Conservation (phyloP, 2,113 vertebrate genomes). For the Hymenochirus boettgeri region DNA sequence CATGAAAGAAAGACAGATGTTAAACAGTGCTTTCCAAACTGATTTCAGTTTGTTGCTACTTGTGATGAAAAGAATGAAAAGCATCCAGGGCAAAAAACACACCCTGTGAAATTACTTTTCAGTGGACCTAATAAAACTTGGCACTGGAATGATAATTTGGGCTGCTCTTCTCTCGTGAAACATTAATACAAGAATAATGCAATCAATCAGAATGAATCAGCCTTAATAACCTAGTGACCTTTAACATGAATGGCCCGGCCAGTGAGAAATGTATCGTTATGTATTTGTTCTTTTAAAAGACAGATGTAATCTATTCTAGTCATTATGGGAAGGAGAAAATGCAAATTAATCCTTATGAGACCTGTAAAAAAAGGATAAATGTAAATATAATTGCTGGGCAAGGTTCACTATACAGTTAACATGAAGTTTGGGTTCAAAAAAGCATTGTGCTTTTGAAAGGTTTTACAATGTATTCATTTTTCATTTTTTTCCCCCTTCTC, state of each 20-base stretch:
- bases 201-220: slow-evolving; percentile 34
- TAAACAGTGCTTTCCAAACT: slow-evolving; percentile 24
- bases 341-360: neutral
- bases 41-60: slow-evolving; percentile 14
- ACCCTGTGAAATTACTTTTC: slow-evolving; percentile 28
- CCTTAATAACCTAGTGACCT: slow-evolving; percentile 16
- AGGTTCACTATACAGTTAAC: too few relatives aligned
- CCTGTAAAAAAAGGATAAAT: neutral
- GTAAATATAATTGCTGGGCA: slow-evolving; percentile 6
- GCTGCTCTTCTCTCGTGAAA: slow-evolving; percentile 33
- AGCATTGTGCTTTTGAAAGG: too few relatives aligned
- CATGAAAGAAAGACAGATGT: slow-evolving; percentile 34
- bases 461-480: too few relatives aligned
- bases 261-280: slow-evolving; percentile 12
- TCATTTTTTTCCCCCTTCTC: too few relatives aligned
- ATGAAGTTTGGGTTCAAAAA: too few relatives aligned
- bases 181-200: slow-evolving; percentile 33
- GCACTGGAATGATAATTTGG: slow-evolving; percentile 25
- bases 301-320: slow-evolving; percentile 14
- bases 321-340: slow-evolving; percentile 5
- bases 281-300: slow-evolving; percentile 11
- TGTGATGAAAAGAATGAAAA: slow-evolving; percentile 36
- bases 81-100: slow-evolving; percentile 6
- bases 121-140: slow-evolving; percentile 33
- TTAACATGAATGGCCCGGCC: neutral